Base-by-base conservation (phyloP, 2,113 vertebrate species). In the Nesoenas mayeri region DNA sequence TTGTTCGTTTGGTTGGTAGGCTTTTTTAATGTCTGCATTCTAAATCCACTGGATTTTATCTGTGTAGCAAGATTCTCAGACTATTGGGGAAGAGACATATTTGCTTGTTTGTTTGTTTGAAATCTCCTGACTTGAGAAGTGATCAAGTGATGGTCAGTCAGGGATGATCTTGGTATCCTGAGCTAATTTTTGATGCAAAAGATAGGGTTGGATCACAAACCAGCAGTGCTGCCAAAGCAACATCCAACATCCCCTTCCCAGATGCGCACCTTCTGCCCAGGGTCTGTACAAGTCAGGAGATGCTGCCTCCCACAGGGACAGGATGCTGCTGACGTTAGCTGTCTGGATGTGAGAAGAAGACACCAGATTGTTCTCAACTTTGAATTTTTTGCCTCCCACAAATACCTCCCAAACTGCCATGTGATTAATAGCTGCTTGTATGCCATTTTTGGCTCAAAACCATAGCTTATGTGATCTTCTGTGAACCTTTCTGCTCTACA, bases 221-320 rank as follows among this genome's bases (percentile, higher is more conserved):
- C 67, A 67, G 47, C 29, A 85, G 25, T 3, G 0, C 21, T 90
- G 29, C 25, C 26, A 38, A 28, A 70, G n/a, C 2, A 29, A 8
- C 1, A 1, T 36, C 11, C 25, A 20, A 5, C 1, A 1, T 91
- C 10, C 20, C 20, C 12, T 79, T 79, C 24, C 10, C 34, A 31
- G 40, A 56, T 6, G 20, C 73, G 14, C 40, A 78, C 18, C 8
- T 40, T 18, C 26, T 72, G 17, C 34, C 16, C 65, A 56, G 9
- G 16, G 5, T 60, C 26, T 28, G 28, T 7, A 44, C 21, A 16
- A 77, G 11, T 29, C 38, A 25, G 44, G 44, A 53, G 25, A 15
- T 70, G 25, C 10, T 64, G 29, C 18, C 53, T 60, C 21, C n/a
- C 21, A 11, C 6, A 54, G 22, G 22, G 11, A 34, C 10, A 9